Evolutionary conservation across 2,888 invertebrate genomes (phyloP), one percentile per base, ranked within the genome.

Genomic region (Parochlus steinenii): DNA sequence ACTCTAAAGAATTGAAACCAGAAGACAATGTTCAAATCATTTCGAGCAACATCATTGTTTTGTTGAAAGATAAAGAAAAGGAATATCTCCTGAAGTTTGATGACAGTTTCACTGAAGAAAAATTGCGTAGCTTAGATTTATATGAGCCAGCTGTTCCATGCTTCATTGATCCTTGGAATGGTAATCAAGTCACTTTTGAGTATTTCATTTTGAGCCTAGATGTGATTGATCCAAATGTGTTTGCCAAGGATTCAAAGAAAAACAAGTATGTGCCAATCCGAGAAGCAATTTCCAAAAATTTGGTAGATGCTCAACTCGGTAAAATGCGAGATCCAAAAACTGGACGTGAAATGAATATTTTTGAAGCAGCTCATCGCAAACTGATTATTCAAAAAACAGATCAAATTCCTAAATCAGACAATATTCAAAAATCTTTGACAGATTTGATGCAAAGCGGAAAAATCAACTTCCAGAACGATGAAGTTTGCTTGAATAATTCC

Each of bases 271-370:
- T 77, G 6, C 62, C 70, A 2, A 51, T 79, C 11, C 55, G 67
- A 23, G 67, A 71, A 51, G 87, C 90, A 8, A 70, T 90, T 3
- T 68, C 74, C 40, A 71, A 75, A 35, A 83, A 85, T 14, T 61
- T 75, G 42, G 63, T 90, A 42, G 69, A 80, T 37, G 58, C 71
- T 4, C 67, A 69, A 42, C 59, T 69, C 4, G 73, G 86, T 1
- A 69, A 70, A 48, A 71, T 86, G 3, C 62, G 68, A 40, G 78
- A 86, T 51, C 78, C 82, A 1, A 52, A 58, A 40, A 70, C 74
- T 1, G 74, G 79, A 6, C 65, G 70, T 49, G 62, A 69, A 40
- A 64, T 85, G 32, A 64, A 68, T 5, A 59, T 82, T 16, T 66
- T 70, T 37, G 79, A 87, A 49, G 93, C 93, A 1, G 62, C 90